Evolutionary conservation across 2,888 invertebrate genomes (phyloP), one percentile per base, ranked within the genome.

Genomic region (Ophonus ardosiacus): DNA sequence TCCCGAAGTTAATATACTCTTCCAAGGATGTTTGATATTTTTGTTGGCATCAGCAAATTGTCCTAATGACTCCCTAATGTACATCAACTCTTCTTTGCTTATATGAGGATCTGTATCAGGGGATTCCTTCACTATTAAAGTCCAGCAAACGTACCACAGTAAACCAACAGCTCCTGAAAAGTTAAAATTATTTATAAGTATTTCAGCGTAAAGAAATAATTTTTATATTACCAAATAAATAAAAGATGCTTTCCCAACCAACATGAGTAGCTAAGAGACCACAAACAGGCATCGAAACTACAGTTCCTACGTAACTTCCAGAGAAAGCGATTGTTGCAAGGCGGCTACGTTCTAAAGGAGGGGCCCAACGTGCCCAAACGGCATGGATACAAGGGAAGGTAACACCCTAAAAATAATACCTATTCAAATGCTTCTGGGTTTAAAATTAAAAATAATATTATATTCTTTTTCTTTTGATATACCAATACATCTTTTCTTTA

Each of bases 261-360:
- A 95, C 93, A 51, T 94, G 92, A 15, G 94, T 92, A 0, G 96
- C 95, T 80, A 97, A 92, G 38, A 96, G 89, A 0, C 97, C 97
- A 85, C 96, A 95, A 0, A 96, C 90, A 0, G 96, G 96, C 95
- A 97, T 95, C 0, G 97, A 94, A 7, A 97, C 93, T 0, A 97
- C 97, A 0, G 97, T 97, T 21, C 97, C 97, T 0, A 96, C 95
- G 91, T 97, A 97, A 89, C 96, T 96, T 43, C 97, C 97, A 76
- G 97, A 96, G 92, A 97, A 97, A 0, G 96, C 96, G 86, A 97
- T 93, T 0, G 97, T 96, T 0, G 96, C 96, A 82, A 97, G 92
- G 0, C 96, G 93, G 7, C 96, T 96, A 71, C 97, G 93, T 90
- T 97, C 97, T 59, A 94, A 89, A 0, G 95, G 94, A 2, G 97